Percentiles rank a stretch among this genome's conserved stretches.
Conservation (phyloP, 2,113 vertebrate genomes). For the Malurus elegans region DNA sequence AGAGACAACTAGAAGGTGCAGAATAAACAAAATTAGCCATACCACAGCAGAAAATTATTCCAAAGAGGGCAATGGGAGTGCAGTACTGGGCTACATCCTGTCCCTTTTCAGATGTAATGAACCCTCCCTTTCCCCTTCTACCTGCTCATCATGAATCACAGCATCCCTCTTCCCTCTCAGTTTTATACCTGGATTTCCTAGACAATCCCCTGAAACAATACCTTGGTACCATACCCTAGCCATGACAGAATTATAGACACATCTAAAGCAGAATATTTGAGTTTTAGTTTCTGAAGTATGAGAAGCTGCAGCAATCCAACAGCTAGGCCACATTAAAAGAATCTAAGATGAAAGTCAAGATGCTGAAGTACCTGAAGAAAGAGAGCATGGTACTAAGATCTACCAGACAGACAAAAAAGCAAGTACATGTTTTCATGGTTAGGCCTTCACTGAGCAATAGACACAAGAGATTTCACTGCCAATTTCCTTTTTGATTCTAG, state of each 20-base stretch:
- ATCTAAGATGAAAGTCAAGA: neutral
- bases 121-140: neutral
- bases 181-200: neutral
- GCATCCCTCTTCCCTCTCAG: neutral
- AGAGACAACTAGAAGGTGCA: neutral
- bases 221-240: neutral
- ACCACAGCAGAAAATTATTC: neutral
- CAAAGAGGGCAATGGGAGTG: neutral
- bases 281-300: neutral
- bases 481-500: neutral
- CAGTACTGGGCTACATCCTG: neutral
- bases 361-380: neutral
- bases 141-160: neutral
- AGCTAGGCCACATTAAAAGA: neutral
- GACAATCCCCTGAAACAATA: neutral
- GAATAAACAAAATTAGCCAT: neutral
- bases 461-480: neutral
- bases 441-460: neutral
- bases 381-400: neutral
- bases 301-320: neutral
- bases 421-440: neutral
- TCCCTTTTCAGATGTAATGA: neutral
- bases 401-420: neutral
- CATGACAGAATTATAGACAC: neutral
- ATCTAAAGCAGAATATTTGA: neutral